phyloP scores from a whole-genome alignment of 2,113 vertebrate species.

The Nesogale talazaci region DNA sequence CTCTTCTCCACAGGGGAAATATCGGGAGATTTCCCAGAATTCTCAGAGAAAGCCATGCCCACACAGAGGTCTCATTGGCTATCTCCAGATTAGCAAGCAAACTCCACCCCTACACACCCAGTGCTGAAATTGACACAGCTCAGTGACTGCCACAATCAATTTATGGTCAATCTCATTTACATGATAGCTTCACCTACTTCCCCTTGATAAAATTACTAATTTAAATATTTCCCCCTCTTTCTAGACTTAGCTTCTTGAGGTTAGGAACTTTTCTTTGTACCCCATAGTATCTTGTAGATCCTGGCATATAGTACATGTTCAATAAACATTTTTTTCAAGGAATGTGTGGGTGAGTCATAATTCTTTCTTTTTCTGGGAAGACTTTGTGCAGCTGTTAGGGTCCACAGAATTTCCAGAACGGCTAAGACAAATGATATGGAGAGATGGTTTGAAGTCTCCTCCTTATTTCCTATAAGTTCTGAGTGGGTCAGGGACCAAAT shows the following conservation, averaged over 20 bases:
- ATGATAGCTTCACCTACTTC: not conserved
- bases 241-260: not conserved
- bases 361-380: constrained; percentile 47
- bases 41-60: no score
- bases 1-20: no score
- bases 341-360: not conserved
- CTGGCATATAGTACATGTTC: not conserved
- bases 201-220: not conserved
- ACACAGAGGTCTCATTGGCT: no score
- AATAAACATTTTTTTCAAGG: constrained; percentile 1
- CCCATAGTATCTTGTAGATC: not conserved
- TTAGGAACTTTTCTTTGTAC: not conserved
- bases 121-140: no score
- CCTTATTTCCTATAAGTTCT: not conserved
- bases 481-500: not conserved
- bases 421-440: constrained; percentile 35
- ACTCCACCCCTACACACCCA: no score
- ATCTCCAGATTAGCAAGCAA: no score
- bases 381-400: constrained; percentile 1
- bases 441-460: not conserved
- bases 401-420: not conserved
- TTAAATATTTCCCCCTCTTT: not conserved
- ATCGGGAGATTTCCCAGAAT: no score
- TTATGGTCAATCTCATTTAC: not conserved
- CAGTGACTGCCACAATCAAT: no score